Percentiles rank a stretch among this genome's conserved stretches.
Conservation (phyloP, 2,797 vertebrate genomes). For the Sebastes goodei region DNA sequence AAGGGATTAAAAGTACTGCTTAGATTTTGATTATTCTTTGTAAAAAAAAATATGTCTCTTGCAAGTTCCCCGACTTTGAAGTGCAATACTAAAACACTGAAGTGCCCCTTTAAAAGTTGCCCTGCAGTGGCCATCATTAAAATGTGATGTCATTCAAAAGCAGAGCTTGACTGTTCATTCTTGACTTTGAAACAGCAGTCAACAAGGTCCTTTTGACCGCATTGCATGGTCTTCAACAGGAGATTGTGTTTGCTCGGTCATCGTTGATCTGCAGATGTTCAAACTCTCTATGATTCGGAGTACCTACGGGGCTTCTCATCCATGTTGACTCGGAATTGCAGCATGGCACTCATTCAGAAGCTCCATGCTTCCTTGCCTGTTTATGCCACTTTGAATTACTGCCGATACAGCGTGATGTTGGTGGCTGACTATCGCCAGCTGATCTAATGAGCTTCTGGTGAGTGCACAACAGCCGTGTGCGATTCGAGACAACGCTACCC, state of each 20-base stretch:
- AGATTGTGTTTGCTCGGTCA: not conserved
- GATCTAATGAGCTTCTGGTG: too few species aligned
- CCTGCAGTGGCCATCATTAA: not conserved
- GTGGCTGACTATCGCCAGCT: too few species aligned
- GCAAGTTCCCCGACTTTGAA: not conserved
- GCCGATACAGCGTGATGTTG: too few species aligned
- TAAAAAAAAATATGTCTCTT: not conserved
- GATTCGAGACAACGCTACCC: too few species aligned
- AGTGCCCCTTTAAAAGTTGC: not conserved
- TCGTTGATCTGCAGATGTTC: accelerated
- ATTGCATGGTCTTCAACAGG: not conserved
- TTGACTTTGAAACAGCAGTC: not conserved
- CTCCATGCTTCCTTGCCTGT: too few species aligned
- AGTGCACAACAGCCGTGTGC: too few species aligned
- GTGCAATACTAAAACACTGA: not conserved
- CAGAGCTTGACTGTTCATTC: not conserved
- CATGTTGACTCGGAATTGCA: too few species aligned
- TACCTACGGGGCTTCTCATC: accelerated
- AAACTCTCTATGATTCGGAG: too few species aligned
- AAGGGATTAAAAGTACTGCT: not conserved
- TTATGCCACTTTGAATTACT: too few species aligned
- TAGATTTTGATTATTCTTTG: not conserved
- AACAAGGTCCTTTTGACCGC: not conserved
- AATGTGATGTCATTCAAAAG: not conserved
- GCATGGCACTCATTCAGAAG: too few species aligned